Conservation (phyloP, 2,797 vertebrate species). For the Molossus alvarezi region DNA sequence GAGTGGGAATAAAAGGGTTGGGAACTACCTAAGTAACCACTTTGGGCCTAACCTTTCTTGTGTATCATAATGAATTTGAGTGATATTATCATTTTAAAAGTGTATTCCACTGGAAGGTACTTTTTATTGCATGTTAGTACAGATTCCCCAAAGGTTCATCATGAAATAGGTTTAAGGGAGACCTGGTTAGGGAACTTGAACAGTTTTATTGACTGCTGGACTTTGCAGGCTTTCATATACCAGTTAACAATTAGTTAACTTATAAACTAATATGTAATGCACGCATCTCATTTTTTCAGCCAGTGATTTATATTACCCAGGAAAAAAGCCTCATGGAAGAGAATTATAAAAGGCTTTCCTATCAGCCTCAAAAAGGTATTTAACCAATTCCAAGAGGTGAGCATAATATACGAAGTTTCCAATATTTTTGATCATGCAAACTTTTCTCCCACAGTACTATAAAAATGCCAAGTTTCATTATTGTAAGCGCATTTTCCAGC, state of each 20-base stretch:
- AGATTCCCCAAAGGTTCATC: not conserved
- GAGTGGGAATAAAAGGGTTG: not conserved
- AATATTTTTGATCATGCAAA: not conserved
- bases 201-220: not conserved
- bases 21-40: not conserved
- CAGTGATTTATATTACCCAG: constrained; percentile 62
- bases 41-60: not conserved
- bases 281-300: constrained; percentile 74
- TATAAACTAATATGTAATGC: constrained; percentile 81
- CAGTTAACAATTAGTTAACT: constrained; percentile 52
- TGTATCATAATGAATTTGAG: not conserved
- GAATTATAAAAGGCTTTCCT: constrained; percentile 78
- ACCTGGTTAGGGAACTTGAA: not conserved
- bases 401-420: not conserved
- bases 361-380: constrained; percentile 75
- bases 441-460: not conserved
- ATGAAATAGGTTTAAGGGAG: not conserved
- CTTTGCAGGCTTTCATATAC: not conserved
- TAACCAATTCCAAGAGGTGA: not conserved
- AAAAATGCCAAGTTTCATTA: not conserved
- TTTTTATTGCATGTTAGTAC: fast-evolving
- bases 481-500: not conserved
- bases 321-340: constrained; percentile 80
- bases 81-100: not conserved
- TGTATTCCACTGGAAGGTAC: not conserved